These are phyloP conservation scores for Actinostola sp. DNA, from an alignment of 92 coral and sea anemone species.

Conservation along the genomic window DNA sequence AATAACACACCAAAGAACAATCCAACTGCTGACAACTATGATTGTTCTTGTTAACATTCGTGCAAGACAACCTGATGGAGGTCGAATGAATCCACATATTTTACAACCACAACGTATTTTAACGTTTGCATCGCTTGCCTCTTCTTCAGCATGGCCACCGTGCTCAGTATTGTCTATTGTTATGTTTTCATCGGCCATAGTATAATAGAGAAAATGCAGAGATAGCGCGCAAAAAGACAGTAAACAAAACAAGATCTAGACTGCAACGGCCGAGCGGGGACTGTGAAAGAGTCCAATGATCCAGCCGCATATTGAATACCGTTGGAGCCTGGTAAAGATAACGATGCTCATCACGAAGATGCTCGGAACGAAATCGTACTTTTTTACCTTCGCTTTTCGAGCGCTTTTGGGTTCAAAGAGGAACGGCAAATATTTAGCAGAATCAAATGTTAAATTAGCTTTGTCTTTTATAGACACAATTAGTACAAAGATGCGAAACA, in stretches of 20 bases:
- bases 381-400: too few relatives aligned
- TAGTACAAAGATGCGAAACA: too few relatives aligned
- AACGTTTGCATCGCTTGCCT: not conserved
- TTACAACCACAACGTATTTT: not conserved
- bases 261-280: not conserved
- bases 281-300: not conserved
- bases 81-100: slow-evolving; percentile 32
- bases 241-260: not conserved
- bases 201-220: not conserved
- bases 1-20: slow-evolving; percentile 77
- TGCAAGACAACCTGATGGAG: slow-evolving; percentile 72
- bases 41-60: slow-evolving; percentile 69
- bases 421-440: too few relatives aligned
- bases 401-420: too few relatives aligned
- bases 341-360: not conserved
- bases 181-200: slow-evolving; percentile 47
- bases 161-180: slow-evolving; percentile 5
- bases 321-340: not conserved
- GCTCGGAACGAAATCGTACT: not conserved
- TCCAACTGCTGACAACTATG: slow-evolving; percentile 63
- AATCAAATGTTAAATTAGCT: too few relatives aligned
- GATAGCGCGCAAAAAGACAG: not conserved
- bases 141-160: not conserved
- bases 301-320: slow-evolving; percentile 19
- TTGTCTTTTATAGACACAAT: too few relatives aligned